Percentiles rank a stretch among this genome's conserved stretches.
These are phyloP conservation scores for Chelonus formosanus DNA, from an alignment of 2,888 invertebrate species.

Conservation along the genomic window DNA sequence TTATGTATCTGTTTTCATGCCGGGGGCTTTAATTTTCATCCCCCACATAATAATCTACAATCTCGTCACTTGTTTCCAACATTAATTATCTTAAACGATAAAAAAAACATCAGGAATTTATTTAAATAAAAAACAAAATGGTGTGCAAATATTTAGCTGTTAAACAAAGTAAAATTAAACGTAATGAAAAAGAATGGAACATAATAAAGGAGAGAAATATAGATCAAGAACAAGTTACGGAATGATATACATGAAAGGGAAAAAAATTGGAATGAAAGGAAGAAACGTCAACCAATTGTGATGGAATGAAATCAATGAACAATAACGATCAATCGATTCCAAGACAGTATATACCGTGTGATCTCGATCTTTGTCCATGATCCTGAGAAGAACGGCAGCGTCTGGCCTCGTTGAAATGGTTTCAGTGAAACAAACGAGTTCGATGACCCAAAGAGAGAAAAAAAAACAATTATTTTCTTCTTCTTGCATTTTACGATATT, in stretches of 20 bases:
- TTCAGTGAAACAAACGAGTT: slow-evolving; percentile 29
- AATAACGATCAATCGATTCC: slow-evolving; percentile 31
- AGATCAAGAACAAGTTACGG: no score
- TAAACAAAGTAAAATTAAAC: no score
- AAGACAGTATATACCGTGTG: slow-evolving; percentile 20
- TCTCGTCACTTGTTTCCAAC: neutral
- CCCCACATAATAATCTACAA: neutral
- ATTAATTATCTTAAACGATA: no score
- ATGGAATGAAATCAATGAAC: slow-evolving; percentile 27
- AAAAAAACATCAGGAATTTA: no score
- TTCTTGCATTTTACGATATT: no score
- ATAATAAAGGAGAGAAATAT: no score
- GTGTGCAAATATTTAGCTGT: no score
- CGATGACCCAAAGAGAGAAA: slow-evolving; percentile 13
- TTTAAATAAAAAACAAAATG: no score
- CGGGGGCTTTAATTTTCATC: slow-evolving; percentile 19
- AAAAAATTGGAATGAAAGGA: neutral
- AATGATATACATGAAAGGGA: no score
- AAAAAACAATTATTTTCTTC: slow-evolving; percentile 12
- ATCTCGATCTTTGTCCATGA: slow-evolving; percentile 26
- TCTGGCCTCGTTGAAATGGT: slow-evolving; percentile 26
- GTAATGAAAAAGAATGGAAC: no score
- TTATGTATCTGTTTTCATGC: slow-evolving; percentile 21
- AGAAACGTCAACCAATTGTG: slow-evolving; percentile 23
- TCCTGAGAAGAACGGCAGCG: slow-evolving; percentile 21